A percentile compares a stretch with the other conserved stretches of the same genome.
These are phyloP conservation scores for Cyrtonyx montezumae DNA, from an alignment of 2,113 vertebrate species.

Conservation along the genomic window DNA sequence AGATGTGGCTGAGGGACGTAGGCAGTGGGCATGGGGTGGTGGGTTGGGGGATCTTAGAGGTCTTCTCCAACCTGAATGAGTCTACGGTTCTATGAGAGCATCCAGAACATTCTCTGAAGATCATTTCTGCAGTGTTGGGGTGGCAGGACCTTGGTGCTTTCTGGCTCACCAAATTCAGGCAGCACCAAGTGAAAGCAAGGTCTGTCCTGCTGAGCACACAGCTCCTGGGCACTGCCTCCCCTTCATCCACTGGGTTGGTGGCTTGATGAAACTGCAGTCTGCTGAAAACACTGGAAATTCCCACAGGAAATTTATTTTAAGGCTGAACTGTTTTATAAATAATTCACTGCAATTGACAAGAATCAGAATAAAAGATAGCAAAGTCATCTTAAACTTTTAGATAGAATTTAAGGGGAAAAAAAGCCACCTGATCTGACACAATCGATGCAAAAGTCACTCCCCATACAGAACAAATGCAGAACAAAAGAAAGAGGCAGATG, in stretches of 20 bases:
- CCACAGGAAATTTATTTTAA: neutral
- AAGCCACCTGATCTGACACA: neutral
- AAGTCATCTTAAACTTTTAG: conserved; percentile 10
- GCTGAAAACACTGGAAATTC: neutral
- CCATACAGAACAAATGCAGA: neutral
- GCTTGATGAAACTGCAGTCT: neutral
- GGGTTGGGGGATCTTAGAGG: too few species aligned
- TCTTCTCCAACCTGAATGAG: too few species aligned
- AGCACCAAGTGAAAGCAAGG: fast-evolving
- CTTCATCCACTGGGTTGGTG: neutral
- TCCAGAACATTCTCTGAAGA: neutral
- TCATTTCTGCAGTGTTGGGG: neutral
- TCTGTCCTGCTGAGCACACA: neutral
- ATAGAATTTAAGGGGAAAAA: neutral
- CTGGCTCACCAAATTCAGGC: fast-evolving
- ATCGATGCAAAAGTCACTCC: conserved; percentile 19
- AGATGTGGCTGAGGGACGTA: too few species aligned
- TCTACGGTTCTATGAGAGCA: neutral
- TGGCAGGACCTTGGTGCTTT: too few species aligned
- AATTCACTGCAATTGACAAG: neutral
- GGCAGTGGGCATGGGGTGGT: too few species aligned
- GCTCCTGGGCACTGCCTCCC: neutral
- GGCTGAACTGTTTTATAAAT: neutral
- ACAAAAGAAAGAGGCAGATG: neutral
- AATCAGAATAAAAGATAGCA: neutral